Percentiles rank a stretch among this genome's conserved stretches.
These are phyloP conservation scores for Brachylomia viminalis DNA, from an alignment of 2,888 invertebrate species.

Conservation along the genomic window DNA sequence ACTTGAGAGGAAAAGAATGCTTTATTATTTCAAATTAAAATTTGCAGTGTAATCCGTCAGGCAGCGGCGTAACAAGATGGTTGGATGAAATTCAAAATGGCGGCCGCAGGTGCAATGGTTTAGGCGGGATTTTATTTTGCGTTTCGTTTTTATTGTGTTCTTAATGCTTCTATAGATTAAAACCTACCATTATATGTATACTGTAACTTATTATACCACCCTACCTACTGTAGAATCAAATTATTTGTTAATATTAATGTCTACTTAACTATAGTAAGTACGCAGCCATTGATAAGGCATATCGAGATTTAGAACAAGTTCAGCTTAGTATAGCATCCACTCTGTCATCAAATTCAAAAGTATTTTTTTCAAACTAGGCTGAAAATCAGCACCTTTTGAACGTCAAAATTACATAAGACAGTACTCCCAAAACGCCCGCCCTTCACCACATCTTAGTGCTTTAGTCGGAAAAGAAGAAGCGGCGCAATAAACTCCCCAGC, in stretches of 20 bases:
- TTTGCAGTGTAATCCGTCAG: slow-evolving; percentile 87
- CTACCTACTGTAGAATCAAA: background rate
- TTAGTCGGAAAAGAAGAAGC: background rate
- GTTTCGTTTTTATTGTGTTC: slow-evolving; percentile 63
- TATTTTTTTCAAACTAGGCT: background rate
- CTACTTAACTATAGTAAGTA: background rate
- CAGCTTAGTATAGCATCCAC: background rate
- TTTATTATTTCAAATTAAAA: slow-evolving; percentile 84
- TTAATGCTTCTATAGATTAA: slow-evolving; percentile 8
- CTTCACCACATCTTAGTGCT: background rate
- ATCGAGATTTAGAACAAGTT: background rate
- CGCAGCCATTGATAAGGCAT: background rate
- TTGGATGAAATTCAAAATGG: slow-evolving; percentile 77
- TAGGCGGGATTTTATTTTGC: slow-evolving; percentile 72
- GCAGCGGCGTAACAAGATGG: slow-evolving; percentile 77
- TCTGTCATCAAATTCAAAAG: background rate
- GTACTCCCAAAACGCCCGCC: background rate
- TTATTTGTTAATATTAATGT: background rate
- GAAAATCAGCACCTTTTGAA: background rate
- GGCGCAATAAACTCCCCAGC: background rate
- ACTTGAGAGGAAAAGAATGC: slow-evolving; percentile 81
- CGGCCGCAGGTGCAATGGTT: slow-evolving; percentile 81
- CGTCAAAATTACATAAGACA: background rate
- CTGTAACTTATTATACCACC: background rate
- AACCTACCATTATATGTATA: background rate